phyloP scores from a whole-genome alignment of 37 sponge, comb jelly and placozoan genomes.

The Agelas oroides region DNA sequence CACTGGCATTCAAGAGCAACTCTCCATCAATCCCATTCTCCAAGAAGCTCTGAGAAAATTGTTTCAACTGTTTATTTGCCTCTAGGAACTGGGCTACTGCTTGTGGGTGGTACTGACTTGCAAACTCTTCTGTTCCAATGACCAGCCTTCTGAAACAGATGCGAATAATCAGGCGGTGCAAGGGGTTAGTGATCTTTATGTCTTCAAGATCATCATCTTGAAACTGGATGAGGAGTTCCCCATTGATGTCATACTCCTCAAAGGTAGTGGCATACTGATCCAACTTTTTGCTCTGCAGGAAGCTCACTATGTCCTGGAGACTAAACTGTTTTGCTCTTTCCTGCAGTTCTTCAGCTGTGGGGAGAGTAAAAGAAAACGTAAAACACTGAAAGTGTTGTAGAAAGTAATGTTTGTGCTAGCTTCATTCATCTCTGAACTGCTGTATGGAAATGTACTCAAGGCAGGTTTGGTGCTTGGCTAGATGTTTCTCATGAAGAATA shows the following conservation, averaged over 20 bases:
- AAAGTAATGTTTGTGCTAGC: too few species aligned
- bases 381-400: too few species aligned
- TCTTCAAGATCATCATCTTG: constrained; percentile 50
- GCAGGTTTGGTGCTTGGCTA: too few species aligned
- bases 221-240: constrained; percentile 50
- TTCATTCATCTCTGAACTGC: too few species aligned
- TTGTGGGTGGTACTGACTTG: constrained; percentile 7
- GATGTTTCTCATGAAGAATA: too few species aligned
- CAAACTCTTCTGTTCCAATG: background rate
- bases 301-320: constrained; percentile 43
- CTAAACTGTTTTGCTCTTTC: constrained; percentile 33
- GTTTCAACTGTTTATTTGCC: constrained; percentile 25
- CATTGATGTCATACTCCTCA: constrained; percentile 53
- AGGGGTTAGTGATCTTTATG: constrained; percentile 27
- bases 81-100: constrained; percentile 49
- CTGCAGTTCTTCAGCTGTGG: constrained; percentile 2
- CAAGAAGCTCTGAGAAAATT: constrained; percentile 31
- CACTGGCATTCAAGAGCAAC: constrained; percentile 48
- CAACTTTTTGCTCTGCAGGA: constrained; percentile 44
- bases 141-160: constrained; percentile 26
- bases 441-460: too few species aligned
- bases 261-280: constrained; percentile 34
- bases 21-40: constrained; percentile 67
- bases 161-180: constrained; percentile 48
- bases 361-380: too few species aligned